Percentiles rank a stretch among this genome's conserved stretches.
These are phyloP conservation scores for Deilephila porcellus DNA, from an alignment of 2,888 invertebrate genomes.

Conservation along the genomic window DNA sequence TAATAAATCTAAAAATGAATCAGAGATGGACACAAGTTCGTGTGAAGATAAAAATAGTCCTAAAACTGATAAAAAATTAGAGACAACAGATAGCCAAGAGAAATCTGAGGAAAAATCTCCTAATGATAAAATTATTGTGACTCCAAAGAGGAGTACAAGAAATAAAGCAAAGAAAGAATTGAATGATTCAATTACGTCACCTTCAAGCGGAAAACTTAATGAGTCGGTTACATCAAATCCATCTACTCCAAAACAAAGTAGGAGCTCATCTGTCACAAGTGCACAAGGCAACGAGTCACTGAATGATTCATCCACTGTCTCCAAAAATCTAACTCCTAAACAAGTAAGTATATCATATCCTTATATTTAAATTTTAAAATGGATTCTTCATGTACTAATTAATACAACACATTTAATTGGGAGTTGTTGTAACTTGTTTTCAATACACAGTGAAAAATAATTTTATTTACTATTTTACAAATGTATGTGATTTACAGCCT, in stretches of 20 bases:
- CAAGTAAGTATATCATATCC: slow-evolving; percentile 56
- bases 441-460: no score
- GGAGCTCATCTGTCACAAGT: slow-evolving; percentile 58
- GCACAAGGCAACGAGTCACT: slow-evolving; percentile 60
- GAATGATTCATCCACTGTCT: slow-evolving; percentile 56
- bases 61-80: slow-evolving; percentile 27
- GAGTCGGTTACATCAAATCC: slow-evolving; percentile 57
- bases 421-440: no score
- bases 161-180: slow-evolving; percentile 57
- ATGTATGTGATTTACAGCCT: no score
- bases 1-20: slow-evolving; percentile 35
- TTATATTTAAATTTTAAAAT: background rate
- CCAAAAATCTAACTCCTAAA: slow-evolving; percentile 69
- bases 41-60: slow-evolving; percentile 32
- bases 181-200: slow-evolving; percentile 54
- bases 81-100: background rate
- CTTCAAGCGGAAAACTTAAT: slow-evolving; percentile 54
- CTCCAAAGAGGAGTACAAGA: slow-evolving; percentile 62
- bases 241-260: slow-evolving; percentile 62
- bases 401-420: no score
- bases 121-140: slow-evolving; percentile 40
- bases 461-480: no score
- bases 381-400: background rate
- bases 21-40: slow-evolving; percentile 26
- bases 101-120: slow-evolving; percentile 32